phyloP scores from a whole-genome alignment of 2,113 vertebrate species.

The Stercorarius parasiticus region DNA sequence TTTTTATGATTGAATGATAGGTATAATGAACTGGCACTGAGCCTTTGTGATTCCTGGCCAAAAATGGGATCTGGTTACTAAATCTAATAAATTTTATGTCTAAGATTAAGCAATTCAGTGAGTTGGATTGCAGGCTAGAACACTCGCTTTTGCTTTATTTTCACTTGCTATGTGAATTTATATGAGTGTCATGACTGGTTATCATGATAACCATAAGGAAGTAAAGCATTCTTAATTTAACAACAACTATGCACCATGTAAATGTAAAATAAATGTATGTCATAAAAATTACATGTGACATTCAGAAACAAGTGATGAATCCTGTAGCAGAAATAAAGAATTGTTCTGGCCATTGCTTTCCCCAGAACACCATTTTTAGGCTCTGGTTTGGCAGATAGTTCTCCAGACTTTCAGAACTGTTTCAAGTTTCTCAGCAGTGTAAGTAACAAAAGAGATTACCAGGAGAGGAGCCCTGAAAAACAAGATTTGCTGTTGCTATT shows the following conservation, averaged over 20 bases:
- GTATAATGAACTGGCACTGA: slow-evolving; percentile 38
- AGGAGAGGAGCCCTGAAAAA: not conserved
- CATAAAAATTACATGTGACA: not conserved
- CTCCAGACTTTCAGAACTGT: not conserved
- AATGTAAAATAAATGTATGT: not conserved
- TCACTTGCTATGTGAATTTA: not conserved
- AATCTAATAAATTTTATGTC: not conserved
- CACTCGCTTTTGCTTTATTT: not conserved
- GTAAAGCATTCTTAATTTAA: not conserved
- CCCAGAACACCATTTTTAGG: not conserved
- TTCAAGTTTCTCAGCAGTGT: not conserved
- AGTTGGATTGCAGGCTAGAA: not conserved
- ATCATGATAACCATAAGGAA: not conserved
- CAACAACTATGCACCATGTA: not conserved
- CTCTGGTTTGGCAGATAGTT: not conserved
- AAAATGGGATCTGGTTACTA: slow-evolving; percentile 3
- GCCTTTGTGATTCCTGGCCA: not conserved
- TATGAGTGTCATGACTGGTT: not conserved
- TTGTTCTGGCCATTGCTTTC: not conserved
- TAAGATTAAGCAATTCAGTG: not conserved
- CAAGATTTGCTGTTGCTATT: not conserved
- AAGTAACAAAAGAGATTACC: not conserved
- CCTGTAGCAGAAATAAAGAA: not conserved
- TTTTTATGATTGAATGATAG: slow-evolving; percentile 53
- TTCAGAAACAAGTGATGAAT: not conserved